Percentiles rank a stretch among this genome's conserved stretches.
Conservation (phyloP, 2,797 vertebrate genomes). For the Pagetopsis macropterus region DNA sequence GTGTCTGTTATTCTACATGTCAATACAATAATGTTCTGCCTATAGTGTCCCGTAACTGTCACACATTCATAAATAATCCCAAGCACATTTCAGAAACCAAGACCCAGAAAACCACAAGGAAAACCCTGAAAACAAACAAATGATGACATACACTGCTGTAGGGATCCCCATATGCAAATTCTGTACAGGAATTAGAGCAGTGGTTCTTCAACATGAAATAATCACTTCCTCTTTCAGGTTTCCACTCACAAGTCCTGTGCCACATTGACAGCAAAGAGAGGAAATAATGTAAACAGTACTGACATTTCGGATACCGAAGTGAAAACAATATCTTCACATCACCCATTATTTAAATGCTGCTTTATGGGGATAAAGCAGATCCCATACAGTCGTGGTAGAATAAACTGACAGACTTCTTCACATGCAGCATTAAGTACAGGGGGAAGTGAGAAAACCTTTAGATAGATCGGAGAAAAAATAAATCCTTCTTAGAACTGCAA, state of each 20-base stretch:
- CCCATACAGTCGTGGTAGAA: background rate
- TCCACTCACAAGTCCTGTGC: conserved; percentile 25
- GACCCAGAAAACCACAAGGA: conserved; percentile 31
- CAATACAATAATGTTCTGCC: background rate
- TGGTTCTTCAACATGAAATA: conserved; percentile 31
- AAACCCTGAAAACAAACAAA: conserved; percentile 22
- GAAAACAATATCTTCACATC: background rate
- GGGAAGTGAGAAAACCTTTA: conserved; percentile 35
- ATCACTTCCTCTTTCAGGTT: conserved; percentile 62
- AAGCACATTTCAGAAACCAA: conserved; percentile 36
- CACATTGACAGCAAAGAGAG: background rate
- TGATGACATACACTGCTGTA: background rate
- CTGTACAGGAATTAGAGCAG: conserved; percentile 38
- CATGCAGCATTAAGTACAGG: background rate
- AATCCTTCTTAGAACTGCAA: background rate
- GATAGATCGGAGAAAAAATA: background rate
- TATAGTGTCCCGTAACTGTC: conserved; percentile 20
- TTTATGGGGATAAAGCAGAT: background rate
- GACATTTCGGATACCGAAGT: background rate
- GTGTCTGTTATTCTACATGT: background rate
- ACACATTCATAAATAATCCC: background rate
- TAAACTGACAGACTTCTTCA: conserved; percentile 9
- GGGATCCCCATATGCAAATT: conserved; percentile 60
- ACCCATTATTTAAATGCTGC: background rate
- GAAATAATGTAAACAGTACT: background rate